Conservation (phyloP, 2,888 invertebrate species). For the Molanna angustata region DNA sequence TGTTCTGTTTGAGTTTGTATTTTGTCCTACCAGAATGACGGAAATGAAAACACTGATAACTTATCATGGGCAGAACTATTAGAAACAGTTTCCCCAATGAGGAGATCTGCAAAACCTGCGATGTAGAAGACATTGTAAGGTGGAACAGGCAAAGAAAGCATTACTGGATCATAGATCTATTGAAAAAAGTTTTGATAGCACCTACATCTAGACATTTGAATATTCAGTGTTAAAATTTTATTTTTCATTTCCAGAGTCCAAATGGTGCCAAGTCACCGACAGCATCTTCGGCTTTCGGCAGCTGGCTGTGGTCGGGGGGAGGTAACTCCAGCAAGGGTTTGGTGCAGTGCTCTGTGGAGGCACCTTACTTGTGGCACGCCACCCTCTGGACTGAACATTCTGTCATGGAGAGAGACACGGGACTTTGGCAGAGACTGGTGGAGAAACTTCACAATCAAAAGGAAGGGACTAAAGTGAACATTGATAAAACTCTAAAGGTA, state of each 20-base stretch:
- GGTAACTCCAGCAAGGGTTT: conserved; percentile 36
- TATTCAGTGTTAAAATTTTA: conserved; percentile 2
- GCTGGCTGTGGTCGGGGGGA: conserved; percentile 25
- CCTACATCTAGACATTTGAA: too few species aligned
- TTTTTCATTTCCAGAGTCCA: conserved; percentile 10
- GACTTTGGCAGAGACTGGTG: conserved; percentile 37
- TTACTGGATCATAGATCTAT: too few species aligned
- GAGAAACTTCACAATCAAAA: conserved; percentile 40
- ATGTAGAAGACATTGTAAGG: too few species aligned
- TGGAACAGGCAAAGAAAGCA: too few species aligned
- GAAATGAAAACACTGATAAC: too few species aligned
- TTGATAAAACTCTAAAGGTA: conserved; percentile 49
- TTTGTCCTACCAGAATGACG: too few species aligned
- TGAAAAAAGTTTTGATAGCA: too few species aligned
- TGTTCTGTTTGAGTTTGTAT: too few species aligned
- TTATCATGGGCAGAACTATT: too few species aligned
- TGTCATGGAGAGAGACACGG: conserved; percentile 35
- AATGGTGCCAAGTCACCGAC: conserved; percentile 23
- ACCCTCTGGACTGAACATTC: conserved; percentile 38
- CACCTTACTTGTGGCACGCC: conserved; percentile 35
- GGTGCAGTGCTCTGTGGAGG: conserved; percentile 26
- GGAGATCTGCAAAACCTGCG: too few species aligned
- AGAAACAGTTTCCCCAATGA: too few species aligned
- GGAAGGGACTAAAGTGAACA: conserved; percentile 41
- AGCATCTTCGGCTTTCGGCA: conserved; percentile 16